phyloP scores from a whole-genome alignment of 2,797 vertebrate genomes.

The Pachyuromys duprasi region DNA sequence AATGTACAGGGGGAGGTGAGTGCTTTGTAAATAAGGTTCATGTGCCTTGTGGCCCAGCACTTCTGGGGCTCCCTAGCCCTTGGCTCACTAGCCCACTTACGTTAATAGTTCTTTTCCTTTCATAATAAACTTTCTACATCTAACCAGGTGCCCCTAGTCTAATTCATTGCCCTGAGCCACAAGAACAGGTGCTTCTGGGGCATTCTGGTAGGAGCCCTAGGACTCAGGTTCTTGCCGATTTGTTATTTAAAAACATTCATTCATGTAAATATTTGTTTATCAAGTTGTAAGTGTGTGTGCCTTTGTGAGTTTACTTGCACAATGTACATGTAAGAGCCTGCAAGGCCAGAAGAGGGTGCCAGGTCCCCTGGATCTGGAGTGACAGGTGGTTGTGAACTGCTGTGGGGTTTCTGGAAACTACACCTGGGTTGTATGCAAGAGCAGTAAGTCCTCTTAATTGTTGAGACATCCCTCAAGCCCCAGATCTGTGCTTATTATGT shows the following conservation, averaged over 20 bases:
- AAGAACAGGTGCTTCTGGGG: background rate
- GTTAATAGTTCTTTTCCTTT: background rate
- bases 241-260: background rate
- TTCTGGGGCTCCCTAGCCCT: background rate
- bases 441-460: background rate
- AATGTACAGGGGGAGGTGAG: background rate
- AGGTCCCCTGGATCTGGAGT: background rate
- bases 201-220: background rate
- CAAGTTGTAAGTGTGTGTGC: background rate
- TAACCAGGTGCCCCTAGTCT: background rate
- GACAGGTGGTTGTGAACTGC: background rate
- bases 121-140: background rate
- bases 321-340: background rate
- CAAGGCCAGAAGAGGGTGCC: background rate
- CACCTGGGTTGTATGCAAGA: background rate
- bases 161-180: background rate
- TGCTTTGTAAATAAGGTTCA: background rate
- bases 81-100: too few relatives aligned
- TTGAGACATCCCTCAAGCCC: background rate
- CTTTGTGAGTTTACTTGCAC: background rate
- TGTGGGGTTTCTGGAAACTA: background rate
- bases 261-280: background rate
- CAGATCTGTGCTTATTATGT: background rate
- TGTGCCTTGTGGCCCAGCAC: background rate
- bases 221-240: background rate